Base-by-base conservation (phyloP, 2,113 vertebrate species). In the Spilogale gracilis region DNA sequence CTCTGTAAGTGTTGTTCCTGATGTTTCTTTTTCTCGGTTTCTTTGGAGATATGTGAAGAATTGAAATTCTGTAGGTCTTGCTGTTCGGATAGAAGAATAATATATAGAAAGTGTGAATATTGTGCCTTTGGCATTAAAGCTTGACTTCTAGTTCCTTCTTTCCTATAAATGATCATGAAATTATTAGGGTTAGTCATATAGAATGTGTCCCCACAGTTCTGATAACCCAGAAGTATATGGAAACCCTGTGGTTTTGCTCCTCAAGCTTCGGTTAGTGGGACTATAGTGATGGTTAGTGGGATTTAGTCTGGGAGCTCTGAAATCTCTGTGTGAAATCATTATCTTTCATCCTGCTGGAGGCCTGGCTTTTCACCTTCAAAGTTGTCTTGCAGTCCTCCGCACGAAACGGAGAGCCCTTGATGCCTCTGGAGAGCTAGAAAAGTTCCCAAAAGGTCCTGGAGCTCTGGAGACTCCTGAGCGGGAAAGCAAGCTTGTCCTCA, bases 351-450 rank as follows among this genome's bases (percentile, higher is more conserved):
- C 80, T 80, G 2, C 8, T n/a, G 43, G 79, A 91, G 87, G 17
- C 54, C 76, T 86, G 80, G 48, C 13, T 89, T 87, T 95, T 80
- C 45, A 91, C 86, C 85, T 95, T 92, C 61, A 67, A 54, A 96
- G 89, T 54, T 48, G 73, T 48, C 80, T 92, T 48, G 84, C 69
- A 48, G 21, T 12, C 21, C 21, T 38, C 27, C 20, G 38, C 43
- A 27, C 65, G 76, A 86, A 89, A 38, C 82, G 21, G 63, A 20
- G 91, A 91, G 60, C 45, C 14, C 83, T 58, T 3, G 63, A 61
- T 82, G 78, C 89, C 65, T 67, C 84, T 85, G 69, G 63, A 58
- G 88, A 84, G 12, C 90, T 82, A 9, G 56, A 38, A 76, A 74
- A 56, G 30, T 67, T 56, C 80, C 83, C 79, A 73, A 78, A 50